A percentile compares a stretch with the other conserved stretches of the same genome.
phyloP scores from a whole-genome alignment of 2,113 vertebrate species.

The Channa argus region DNA sequence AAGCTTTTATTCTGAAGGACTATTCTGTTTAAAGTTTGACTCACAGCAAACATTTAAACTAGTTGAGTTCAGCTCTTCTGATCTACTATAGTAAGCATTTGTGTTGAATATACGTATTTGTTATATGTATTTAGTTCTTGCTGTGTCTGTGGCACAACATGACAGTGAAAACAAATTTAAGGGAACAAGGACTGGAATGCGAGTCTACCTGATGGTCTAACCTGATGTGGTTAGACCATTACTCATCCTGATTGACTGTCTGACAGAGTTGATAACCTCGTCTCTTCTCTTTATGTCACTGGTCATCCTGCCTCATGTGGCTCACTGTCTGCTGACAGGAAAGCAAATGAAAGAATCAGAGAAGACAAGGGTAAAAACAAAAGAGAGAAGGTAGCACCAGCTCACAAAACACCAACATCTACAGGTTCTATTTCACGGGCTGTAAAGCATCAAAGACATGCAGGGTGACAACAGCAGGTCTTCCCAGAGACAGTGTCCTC shows the following conservation, averaged over 20 bases:
- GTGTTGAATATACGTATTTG: conserved; percentile 6
- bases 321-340: conserved; percentile 14
- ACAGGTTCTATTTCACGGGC: conserved; percentile 70
- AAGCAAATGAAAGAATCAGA: conserved; percentile 5
- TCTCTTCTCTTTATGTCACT: conserved; percentile 48
- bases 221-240: conserved; percentile 35
- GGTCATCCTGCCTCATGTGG: conserved; percentile 30
- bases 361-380: conserved; percentile 1
- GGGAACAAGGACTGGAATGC: conserved; percentile 33
- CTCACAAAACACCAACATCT: conserved; percentile 45
- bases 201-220: conserved; percentile 37
- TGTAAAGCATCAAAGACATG: conserved; percentile 63
- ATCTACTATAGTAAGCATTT: conserved; percentile 1
- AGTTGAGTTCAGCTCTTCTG: background rate
- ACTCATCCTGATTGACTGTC: conserved; percentile 54
- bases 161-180: conserved; percentile 47
- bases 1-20: conserved; percentile 31
- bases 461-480: conserved; percentile 50
- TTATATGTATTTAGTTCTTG: conserved; percentile 10
- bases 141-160: conserved; percentile 7
- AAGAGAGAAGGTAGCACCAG: background rate
- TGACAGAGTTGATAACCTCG: conserved; percentile 56
- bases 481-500: conserved; percentile 40
- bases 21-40: conserved; percentile 37
- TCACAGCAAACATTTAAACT: conserved; percentile 33